Base-by-base conservation (phyloP, 2,888 invertebrate genomes). In the Macaria notata region DNA sequence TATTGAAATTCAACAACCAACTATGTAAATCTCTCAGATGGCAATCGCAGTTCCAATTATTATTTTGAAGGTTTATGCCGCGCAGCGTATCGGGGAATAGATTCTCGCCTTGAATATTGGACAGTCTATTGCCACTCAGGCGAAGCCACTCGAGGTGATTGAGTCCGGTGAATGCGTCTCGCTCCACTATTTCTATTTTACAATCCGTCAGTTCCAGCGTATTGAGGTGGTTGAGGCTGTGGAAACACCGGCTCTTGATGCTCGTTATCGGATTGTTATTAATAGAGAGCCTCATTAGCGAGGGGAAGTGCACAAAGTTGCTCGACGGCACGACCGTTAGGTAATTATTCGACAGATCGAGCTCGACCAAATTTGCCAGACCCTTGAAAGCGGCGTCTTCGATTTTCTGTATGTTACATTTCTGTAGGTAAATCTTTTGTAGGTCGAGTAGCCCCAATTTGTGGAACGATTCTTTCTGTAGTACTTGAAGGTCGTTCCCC, bases 41-140 rank as follows among this genome's bases (percentile, higher is more conserved):
- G 83, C 98, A 98, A 84, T 97, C 96, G 84, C 98, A 98, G 69
- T 94, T 93, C 98, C 97, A 98, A 66, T 95, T 95, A 92, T 98
- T 98, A 79, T 95, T 95, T 80, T 97, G 95, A 68, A 98, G 88
- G 73, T 96, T 95, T 58, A 97, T 93, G 57, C 96, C 96, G 71
- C 96, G 94, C 68, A 97, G 88, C 49, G 94, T 94, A 62, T 94
- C 94, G n/a, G 96, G 96, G 52, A 96, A 92, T 71, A 95, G 94
- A 75, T 93, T 93, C 58, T 92, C 92, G 47, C 95, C 95, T 75
- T 94, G 93, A 70, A 97, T 93, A 71, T 93, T 93, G 56, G 94
- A 93, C 75, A 98, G 92, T 73, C 93, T 93, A 88, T 98, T 98
- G 65, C 95, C 95, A 73, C 97, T 95, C 70, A 98, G 86, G 71